A percentile compares a stretch with the other conserved stretches of the same genome.
Evolutionary conservation across 2,888 invertebrate species (phyloP).

Genomic region (Drosophila anceps): DNA sequence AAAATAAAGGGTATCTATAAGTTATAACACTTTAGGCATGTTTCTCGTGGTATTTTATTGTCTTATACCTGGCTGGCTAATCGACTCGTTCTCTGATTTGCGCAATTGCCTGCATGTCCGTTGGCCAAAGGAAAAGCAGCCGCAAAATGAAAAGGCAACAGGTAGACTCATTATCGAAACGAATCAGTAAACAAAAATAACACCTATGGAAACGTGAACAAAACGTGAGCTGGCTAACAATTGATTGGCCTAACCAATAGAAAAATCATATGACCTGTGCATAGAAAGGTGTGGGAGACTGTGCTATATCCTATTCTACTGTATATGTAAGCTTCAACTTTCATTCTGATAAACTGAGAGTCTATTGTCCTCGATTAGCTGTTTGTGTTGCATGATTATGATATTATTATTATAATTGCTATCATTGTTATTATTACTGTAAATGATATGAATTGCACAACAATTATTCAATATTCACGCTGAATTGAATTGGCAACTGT

Average conservation of each 20-base stretch:
- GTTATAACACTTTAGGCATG: not conserved
- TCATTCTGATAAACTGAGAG: not conserved
- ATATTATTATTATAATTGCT: not conserved
- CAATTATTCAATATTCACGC: conserved; percentile 37
- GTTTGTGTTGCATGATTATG: not conserved
- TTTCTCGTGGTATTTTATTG: not conserved
- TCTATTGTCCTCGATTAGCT: not conserved
- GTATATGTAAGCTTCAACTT: not conserved
- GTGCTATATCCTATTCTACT: not conserved
- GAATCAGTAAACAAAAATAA: conserved; percentile 32
- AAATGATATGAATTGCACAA: conserved; percentile 24
- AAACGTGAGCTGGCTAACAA: not conserved
- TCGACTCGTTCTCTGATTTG: conserved; percentile 52
- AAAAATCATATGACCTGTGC: not conserved
- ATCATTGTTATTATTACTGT: not conserved
- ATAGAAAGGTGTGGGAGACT: not conserved
- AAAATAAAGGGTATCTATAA: not conserved
- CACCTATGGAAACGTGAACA: conserved; percentile 4
- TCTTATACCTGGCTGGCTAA: not conserved
- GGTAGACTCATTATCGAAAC: conserved; percentile 29
- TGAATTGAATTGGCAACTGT: conserved; percentile 20
- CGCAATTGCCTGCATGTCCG: conserved; percentile 45
- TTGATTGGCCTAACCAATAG: not conserved
- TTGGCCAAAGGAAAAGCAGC: conserved; percentile 17
- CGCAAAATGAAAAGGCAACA: conserved; percentile 6